Base-by-base conservation (phyloP, 2,888 invertebrate genomes). In the Drosophila limbata region DNA sequence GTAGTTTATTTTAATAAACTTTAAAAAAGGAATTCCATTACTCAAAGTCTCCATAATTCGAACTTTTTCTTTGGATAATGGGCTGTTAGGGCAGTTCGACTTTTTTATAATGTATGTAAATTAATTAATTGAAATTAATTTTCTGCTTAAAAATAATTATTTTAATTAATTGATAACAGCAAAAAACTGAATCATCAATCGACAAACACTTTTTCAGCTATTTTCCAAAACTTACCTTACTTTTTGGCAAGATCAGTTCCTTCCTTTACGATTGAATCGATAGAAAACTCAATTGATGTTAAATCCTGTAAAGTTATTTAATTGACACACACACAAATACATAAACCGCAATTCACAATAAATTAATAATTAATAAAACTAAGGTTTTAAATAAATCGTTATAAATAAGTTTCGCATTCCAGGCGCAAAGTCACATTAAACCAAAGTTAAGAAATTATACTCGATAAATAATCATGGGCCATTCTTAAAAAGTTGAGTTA, bases 241-340 rank as follows among this genome's bases (percentile, higher is more conserved):
- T 21, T 21, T 17, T 19, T 1, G 1, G 25, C 33, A n/a, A 3
- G 10, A 19, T 48, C 1, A 17, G n/a, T 39, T 19, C 35, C 37
- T n/a, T 8, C n/a, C n/a, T 11, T 10, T 17, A 35, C 8, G 4
- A 8, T 8, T 37, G 13, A 1, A 6, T 15, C 44, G 3, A 55
- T 51, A 66, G n/a, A 21, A 45, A 56, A 33, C 40, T 19, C 10
- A 21, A 42, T 15, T 48, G 10, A n/a, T 25, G 17, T 47, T 33
- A 8, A 45, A 37, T 47, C 40, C 44, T 47, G 50, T 33, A 52
- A 61, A 47, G n/a, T 48, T 9, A 47, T 70, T 69, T 62, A 70
- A 62, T 62, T 31, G 31, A 17, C 50, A 31, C 44, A 56, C 42
- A 52, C 44, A 55, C 15, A 56, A 21, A 48, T 10, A 50, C 42